Evolutionary conservation across 2,113 vertebrate genomes (phyloP).

Genomic region (Galemys pyrenaicus): DNA sequence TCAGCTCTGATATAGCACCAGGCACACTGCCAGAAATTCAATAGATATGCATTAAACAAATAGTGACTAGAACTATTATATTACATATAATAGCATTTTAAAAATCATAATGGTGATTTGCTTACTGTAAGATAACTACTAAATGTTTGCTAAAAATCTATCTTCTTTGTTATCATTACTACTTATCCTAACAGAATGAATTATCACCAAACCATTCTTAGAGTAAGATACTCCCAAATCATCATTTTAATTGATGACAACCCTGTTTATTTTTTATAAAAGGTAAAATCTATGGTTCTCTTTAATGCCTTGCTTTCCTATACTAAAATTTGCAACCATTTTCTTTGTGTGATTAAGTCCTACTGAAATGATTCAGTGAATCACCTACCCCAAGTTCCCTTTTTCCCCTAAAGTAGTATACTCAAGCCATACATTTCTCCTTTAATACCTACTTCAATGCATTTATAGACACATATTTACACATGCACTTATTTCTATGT

Average conservation of each 20-base stretch:
- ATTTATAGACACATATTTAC: neutral
- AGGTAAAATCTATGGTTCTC: neutral
- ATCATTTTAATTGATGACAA: neutral
- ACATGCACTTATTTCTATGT: neutral
- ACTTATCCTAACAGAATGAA: neutral
- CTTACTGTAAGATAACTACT: neutral
- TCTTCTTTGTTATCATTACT: neutral
- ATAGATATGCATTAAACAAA: neutral
- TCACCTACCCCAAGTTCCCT: neutral
- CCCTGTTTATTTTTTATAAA: neutral
- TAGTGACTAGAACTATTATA: neutral
- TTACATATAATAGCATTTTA: neutral
- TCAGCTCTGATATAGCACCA: neutral
- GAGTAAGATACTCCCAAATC: neutral
- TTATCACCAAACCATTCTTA: neutral
- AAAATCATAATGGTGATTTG: neutral
- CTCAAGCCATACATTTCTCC: neutral
- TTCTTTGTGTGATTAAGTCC: neutral
- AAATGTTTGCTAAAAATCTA: neutral
- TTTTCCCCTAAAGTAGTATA: neutral
- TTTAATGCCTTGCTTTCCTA: neutral
- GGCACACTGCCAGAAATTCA: neutral
- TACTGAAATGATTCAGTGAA: neutral
- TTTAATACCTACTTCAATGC: neutral
- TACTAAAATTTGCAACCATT: neutral